Conservation (phyloP, 2,113 vertebrate species). For the Scomber scombrus region DNA sequence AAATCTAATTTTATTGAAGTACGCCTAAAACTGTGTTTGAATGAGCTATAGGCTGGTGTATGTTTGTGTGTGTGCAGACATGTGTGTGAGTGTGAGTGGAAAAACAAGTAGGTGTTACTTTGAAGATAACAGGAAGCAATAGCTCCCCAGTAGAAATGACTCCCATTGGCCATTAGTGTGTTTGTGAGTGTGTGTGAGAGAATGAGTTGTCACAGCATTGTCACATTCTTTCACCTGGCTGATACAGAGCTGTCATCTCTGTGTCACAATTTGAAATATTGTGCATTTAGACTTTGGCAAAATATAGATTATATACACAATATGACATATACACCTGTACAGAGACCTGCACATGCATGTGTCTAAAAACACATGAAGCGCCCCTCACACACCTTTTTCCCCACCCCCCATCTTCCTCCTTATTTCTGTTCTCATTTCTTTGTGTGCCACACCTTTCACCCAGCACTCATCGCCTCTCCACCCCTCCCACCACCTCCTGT, state of each 20-base stretch:
- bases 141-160: no score
- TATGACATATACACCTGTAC: not conserved
- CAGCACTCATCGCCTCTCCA: constrained; percentile 14
- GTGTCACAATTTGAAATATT: not conserved
- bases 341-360: not conserved
- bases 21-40: not conserved
- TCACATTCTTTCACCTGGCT: not conserved
- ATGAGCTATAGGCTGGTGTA: not conserved
- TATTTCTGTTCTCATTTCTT: constrained; percentile 27
- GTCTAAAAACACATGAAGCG: not conserved
- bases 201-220: not conserved
- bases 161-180: no score
- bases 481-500: constrained; percentile 53
- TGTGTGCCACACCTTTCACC: constrained; percentile 16
- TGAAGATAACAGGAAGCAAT: no score
- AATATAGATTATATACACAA: not conserved
- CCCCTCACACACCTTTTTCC: constrained; percentile 65
- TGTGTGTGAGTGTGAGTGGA: not conserved
- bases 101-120: no score
- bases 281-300: no score
- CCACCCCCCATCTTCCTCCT: constrained; percentile 44
- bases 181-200: no score
- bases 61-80: not conserved
- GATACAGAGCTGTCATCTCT: not conserved
- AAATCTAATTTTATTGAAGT: not conserved